Percentiles rank a stretch among this genome's conserved stretches.
Conservation (phyloP, 2,113 vertebrate species). For the Ictalurus furcatus region DNA sequence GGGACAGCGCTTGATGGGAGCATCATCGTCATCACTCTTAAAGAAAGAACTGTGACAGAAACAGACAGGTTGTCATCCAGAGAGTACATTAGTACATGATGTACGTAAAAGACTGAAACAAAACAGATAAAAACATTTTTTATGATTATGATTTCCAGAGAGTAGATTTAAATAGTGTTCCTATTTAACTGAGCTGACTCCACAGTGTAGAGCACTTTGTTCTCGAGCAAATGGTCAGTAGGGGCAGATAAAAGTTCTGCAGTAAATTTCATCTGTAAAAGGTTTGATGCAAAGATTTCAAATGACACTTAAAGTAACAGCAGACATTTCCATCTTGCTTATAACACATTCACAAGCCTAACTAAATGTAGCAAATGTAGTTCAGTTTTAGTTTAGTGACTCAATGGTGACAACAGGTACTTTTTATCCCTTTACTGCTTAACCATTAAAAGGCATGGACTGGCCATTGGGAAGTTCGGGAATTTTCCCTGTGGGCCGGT, state of each 20-base stretch:
- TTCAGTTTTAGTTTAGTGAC: neutral
- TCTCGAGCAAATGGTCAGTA: neutral
- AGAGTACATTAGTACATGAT: neutral
- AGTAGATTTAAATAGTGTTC: neutral
- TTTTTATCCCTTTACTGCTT: neutral
- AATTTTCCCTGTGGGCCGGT: no score
- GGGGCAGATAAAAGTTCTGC: neutral
- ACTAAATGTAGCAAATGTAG: neutral
- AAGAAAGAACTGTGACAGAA: constrained; percentile 78
- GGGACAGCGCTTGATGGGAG: constrained; percentile 97
- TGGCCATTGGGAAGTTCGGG: no score
- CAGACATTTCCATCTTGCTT: neutral
- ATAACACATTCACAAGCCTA: neutral
- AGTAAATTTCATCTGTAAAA: neutral
- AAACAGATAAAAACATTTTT: neutral
- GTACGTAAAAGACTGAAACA: neutral
- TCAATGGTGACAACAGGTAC: neutral
- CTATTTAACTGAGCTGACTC: neutral
- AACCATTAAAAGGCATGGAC: no score
- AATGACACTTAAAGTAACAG: neutral
- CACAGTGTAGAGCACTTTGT: neutral
- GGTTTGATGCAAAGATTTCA: neutral
- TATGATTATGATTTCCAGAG: neutral
- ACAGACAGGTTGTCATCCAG: neutral
- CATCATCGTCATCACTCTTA: constrained; percentile 87